Evolutionary conservation across 37 sponge, comb jelly and placozoan species (phyloP).

Genomic region (Petrosia ficiformis): DNA sequence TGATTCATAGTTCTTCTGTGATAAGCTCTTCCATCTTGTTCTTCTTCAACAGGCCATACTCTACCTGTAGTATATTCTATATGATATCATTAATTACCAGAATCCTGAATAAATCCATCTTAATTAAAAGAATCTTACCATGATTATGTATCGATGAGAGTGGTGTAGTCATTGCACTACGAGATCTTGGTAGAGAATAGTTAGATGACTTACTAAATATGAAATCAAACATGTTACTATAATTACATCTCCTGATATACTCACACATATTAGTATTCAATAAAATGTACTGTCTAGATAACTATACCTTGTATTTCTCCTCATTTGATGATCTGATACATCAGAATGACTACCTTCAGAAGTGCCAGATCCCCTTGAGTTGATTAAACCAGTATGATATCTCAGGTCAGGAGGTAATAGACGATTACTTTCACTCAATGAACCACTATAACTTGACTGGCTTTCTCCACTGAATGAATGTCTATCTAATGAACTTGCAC

Average conservation of each 20-base stretch:
- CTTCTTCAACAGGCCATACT: background rate
- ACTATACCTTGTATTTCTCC: too few species aligned
- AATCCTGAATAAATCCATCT: too few species aligned
- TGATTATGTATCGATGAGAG: too few species aligned
- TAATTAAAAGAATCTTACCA: too few species aligned
- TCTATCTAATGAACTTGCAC: background rate
- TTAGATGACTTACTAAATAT: too few species aligned
- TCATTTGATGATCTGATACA: slow-evolving; percentile 1
- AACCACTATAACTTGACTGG: slow-evolving; percentile 5
- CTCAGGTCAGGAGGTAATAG: background rate
- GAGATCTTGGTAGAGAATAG: too few species aligned
- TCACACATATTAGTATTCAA: too few species aligned
- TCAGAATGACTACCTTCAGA: slow-evolving; percentile 3
- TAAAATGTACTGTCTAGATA: too few species aligned
- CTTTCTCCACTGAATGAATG: background rate
- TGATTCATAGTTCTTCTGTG: background rate
- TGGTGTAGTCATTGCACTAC: too few species aligned
- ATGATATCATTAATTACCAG: too few species aligned
- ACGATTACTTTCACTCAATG: background rate
- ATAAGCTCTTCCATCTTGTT: background rate
- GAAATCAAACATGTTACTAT: too few species aligned
- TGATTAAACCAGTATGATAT: background rate
- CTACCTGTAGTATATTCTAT: background rate
- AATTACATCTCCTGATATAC: too few species aligned
- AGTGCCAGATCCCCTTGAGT: background rate